A percentile compares a stretch with the other conserved stretches of the same genome.
Conservation (phyloP, 2,888 invertebrate genomes). For the Mycalesis mineus region DNA sequence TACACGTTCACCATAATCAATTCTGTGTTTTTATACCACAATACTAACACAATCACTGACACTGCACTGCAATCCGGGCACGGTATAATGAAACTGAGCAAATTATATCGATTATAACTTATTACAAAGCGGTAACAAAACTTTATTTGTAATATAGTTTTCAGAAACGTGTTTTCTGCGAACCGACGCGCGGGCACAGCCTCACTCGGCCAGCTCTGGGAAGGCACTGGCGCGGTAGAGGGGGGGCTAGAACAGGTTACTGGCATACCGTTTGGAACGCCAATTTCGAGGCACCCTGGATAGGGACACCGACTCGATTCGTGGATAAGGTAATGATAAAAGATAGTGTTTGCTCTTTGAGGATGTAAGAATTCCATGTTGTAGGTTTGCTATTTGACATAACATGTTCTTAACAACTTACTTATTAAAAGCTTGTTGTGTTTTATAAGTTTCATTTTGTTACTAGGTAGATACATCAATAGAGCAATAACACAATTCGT, state of each 20-base stretch:
- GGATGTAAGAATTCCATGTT: constrained; percentile 11
- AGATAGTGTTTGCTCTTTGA: constrained; percentile 40
- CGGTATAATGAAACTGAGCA: constrained; percentile 31
- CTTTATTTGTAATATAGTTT: constrained; percentile 32
- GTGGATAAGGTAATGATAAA: constrained; percentile 53
- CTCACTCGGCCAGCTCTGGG: constrained; percentile 50
- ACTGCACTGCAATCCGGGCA: constrained; percentile 70
- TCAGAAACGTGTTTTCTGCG: constrained; percentile 44
- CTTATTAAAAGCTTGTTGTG: no score
- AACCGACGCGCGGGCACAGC: constrained; percentile 45
- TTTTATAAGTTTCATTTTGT: no score
- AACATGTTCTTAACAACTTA: no score
- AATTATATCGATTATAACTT: constrained; percentile 8
- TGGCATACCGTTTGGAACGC: constrained; percentile 66
- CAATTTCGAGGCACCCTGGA: constrained; percentile 64
- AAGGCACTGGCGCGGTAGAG: constrained; percentile 44
- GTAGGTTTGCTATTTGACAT: not conserved
- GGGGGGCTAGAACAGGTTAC: constrained; percentile 60
- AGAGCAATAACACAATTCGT: no score
- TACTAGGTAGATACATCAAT: no score
- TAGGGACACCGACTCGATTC: constrained; percentile 58
- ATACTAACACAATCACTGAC: constrained; percentile 38
- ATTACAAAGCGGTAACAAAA: constrained; percentile 3
- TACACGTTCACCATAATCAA: constrained; percentile 59
- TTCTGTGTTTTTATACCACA: constrained; percentile 47